Evolutionary conservation across 2,888 invertebrate species (phyloP).

Genomic region (Rosalia funebris): DNA sequence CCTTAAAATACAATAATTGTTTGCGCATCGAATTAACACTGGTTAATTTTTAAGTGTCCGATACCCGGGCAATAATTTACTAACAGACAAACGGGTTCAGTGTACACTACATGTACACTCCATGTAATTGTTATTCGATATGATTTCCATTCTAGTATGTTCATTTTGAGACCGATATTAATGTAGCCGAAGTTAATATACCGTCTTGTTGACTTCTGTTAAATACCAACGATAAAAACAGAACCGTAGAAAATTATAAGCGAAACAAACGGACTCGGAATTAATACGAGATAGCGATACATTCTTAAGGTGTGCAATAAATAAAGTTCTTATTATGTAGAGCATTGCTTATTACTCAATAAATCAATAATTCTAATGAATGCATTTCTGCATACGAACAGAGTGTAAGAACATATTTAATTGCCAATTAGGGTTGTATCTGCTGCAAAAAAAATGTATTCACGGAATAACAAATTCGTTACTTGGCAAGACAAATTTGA

Average conservation of each 20-base stretch:
- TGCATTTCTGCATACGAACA: constrained; percentile 49
- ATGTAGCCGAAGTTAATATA: neutral
- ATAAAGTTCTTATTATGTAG: constrained; percentile 47
- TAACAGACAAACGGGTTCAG: neutral
- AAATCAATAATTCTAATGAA: constrained; percentile 51
- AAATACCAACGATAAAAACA: neutral
- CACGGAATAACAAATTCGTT: constrained; percentile 7
- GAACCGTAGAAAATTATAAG: neutral
- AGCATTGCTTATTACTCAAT: constrained; percentile 50
- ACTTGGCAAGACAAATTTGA: constrained; percentile 13
- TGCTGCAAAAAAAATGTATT: constrained; percentile 18
- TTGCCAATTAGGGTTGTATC: constrained; percentile 47
- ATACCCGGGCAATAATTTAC: neutral
- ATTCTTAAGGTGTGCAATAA: constrained; percentile 34
- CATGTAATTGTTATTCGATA: neutral
- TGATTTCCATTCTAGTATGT: neutral
- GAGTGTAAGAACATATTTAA: constrained; percentile 49
- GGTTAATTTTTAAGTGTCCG: neutral
- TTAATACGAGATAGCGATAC: constrained; percentile 11
- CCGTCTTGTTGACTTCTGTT: neutral
- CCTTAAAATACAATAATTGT: constrained; percentile 10
- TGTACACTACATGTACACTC: too few species aligned
- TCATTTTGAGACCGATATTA: neutral
- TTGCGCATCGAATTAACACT: neutral
- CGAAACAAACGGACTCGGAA: neutral